These are phyloP conservation scores for Phoxinus phoxinus DNA, from an alignment of 2,113 vertebrate species.

Conservation along the genomic window DNA sequence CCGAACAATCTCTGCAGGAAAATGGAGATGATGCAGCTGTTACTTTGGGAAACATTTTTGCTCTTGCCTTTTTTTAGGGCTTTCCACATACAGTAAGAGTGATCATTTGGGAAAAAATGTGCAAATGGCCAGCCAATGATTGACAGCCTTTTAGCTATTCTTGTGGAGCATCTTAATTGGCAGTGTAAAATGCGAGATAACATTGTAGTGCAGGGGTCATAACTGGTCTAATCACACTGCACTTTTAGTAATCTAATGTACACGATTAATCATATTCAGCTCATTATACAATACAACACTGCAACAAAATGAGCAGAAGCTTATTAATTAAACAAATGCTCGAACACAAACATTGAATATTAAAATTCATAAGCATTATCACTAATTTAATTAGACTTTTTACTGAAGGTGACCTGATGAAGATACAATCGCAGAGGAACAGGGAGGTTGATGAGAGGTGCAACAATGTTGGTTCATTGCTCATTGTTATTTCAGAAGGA, in stretches of 20 bases:
- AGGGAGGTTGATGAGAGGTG: not conserved
- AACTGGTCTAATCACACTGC: constrained; percentile 13
- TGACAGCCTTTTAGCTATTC: constrained; percentile 1
- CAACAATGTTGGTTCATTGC: not conserved
- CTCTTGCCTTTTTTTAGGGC: not conserved
- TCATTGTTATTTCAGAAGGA: constrained; percentile 7
- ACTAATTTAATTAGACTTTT: constrained; percentile 15
- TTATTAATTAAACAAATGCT: constrained; percentile 24
- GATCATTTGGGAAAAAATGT: constrained; percentile 9
- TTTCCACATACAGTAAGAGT: not conserved
- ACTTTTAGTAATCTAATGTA: constrained; percentile 23
- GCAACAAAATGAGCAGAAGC: constrained; percentile 7
- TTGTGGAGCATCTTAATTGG: constrained; percentile 28
- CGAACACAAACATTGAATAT: not conserved
- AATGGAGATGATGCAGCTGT: constrained; percentile 15
- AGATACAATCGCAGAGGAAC: not conserved
- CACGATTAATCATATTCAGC: constrained; percentile 16
- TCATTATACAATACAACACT: constrained; percentile 20
- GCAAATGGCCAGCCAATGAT: constrained; percentile 6
- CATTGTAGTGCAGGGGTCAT: not conserved
- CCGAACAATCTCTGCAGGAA: constrained; percentile 51
- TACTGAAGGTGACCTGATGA: constrained; percentile 25
- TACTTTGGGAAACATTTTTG: not conserved
- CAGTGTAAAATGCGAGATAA: constrained; percentile 18
- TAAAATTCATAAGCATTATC: constrained; percentile 2